Base-by-base conservation (phyloP, 1,140 invertebrate species). In the Camponotus vicinus region DNA sequence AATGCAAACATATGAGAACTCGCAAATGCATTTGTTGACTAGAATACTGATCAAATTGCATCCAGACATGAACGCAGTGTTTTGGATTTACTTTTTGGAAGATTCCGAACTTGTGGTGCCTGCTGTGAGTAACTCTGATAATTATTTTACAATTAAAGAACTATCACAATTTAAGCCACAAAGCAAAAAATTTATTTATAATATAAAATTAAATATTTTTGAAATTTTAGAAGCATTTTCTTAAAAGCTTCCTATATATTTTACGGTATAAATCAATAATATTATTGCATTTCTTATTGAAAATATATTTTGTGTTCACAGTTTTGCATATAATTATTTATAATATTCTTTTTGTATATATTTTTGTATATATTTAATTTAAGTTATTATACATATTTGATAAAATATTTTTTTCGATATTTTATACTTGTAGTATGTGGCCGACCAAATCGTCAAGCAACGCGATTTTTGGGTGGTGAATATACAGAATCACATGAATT, bases 401-500 rank as follows among this genome's bases (percentile, higher is more conserved):
- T 37, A 34, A 73, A 70, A 49, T 55, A 70, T 80, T 55, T 66
- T 5, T 27, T 57, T 75, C 9, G 27, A 69, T 85, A 67, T 86
- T 83, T 87, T 84, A 40, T 45, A 42, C 55, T 89, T 89, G 0
- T 55, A 95, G 94, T 91, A 59, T 95, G 94, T 66, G 94, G 94
- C 45, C 92, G 92, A 90, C 80, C 94, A 6, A 95, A 95, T 89
- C 92, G 91, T 34, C 82, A 77, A 6, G 92, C 92, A 61, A 91
- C 93, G 2, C 92, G 95, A 13, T 91, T 96, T 37, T 70, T 95
- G 15, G 95, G 93, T 4, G 95, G 95, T 2, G 95, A 96, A 87
- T 92, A 90, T 77, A 92, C 95, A 4, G 92, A 92, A 55, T 90
- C 94, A 4, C 94, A 96, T 84, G 95, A 96, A 83, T 96, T 96